Base-by-base conservation (phyloP, 2,797 vertebrate species). In the Coracias cyanogaster region DNA sequence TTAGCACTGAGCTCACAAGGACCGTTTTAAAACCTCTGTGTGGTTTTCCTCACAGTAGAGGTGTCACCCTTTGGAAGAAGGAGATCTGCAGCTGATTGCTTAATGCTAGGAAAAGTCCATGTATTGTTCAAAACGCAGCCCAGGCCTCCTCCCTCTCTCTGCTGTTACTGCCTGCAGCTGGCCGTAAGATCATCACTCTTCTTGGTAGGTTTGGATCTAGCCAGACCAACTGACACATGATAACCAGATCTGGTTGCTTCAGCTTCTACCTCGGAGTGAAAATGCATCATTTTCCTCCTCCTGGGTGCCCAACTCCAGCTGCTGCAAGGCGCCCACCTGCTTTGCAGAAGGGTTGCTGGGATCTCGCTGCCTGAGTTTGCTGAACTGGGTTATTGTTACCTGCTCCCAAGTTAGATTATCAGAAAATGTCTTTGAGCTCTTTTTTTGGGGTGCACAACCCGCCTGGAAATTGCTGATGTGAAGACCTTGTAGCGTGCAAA, bases 81-180 rank as follows among this genome's bases (percentile, higher is more conserved):
- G 31, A 80, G 72, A 19, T 48, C 18, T 1, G 7, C 37, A 69
- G 79, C 87, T 37, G 58, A n/a, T 69, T 89, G 84, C 91, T 85
- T 65, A n/a, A 54, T 74, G 57, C 37, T 45, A 7, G n/a, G 58
- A 43, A 48, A 51, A 58, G 33, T 41, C 71, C 31, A 0, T 28
- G 82, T 82, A 26, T 67, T 88, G 69, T 83, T 88, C 69, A 43
- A 64, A 80, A 43, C 43, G 66, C 78, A 89, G 65, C 6, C 70
- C 62, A 43, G 46, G 67, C 41, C 55, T 77, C 39, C 49, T 74
- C 69, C 61, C 35, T 70, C 51, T 39, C 69, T 79, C 57, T 77
- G 35, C 78, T 73, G 21, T 90, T 86, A 28, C 82, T 92, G 41
- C 60, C 78, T 91, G 76, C 90, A 89, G 77, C 88, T 95, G 74